These are phyloP conservation scores for Nasonovia ribisnigri DNA, from an alignment of 2,888 invertebrate species.

Conservation along the genomic window DNA sequence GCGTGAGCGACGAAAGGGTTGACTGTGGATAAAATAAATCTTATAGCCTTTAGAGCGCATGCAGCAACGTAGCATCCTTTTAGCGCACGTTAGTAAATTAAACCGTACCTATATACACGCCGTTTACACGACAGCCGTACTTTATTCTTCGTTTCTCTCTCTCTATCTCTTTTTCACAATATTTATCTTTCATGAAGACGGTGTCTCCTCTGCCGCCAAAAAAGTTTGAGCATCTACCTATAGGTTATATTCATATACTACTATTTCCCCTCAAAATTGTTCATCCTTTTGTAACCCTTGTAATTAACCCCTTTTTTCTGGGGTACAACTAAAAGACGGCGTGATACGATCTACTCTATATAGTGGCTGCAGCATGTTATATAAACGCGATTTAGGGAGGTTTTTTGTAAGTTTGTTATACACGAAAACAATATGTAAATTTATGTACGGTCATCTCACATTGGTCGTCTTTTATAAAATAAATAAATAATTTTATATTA, in stretches of 20 bases:
- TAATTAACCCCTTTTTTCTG: slow-evolving; percentile 28
- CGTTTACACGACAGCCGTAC: slow-evolving; percentile 22
- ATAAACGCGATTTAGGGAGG: background rate
- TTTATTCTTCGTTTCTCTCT: background rate
- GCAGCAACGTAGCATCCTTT: background rate
- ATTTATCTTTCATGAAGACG: slow-evolving; percentile 22
- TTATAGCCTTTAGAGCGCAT: background rate
- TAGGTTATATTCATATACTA: background rate
- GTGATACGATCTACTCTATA: background rate
- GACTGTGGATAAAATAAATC: slow-evolving; percentile 47
- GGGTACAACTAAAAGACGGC: background rate
- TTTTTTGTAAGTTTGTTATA: background rate
- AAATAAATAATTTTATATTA: background rate
- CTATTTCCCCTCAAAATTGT: background rate
- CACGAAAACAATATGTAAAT: background rate
- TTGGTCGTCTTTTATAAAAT: background rate
- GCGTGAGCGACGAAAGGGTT: slow-evolving; percentile 49
- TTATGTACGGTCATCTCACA: background rate
- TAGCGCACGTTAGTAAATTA: slow-evolving; percentile 49
- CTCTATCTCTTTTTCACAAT: background rate
- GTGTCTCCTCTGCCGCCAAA: background rate
- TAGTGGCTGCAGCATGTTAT: background rate
- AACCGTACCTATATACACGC: slow-evolving; percentile 1
- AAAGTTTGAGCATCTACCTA: background rate
- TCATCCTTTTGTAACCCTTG: background rate